These are phyloP conservation scores for Musca vetustissima DNA, from an alignment of 1,140 invertebrate genomes.

Conservation along the genomic window DNA sequence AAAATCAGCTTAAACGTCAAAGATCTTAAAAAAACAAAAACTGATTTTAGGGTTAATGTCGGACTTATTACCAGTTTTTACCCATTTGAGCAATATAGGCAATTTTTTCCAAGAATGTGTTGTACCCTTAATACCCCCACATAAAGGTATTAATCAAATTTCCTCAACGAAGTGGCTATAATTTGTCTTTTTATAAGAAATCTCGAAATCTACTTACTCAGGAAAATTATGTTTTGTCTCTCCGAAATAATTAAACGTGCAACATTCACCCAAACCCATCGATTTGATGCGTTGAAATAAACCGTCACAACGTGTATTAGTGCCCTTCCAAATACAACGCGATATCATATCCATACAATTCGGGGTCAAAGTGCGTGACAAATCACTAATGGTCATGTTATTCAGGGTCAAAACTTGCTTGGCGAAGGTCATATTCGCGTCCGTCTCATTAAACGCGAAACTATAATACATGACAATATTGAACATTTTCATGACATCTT, in stretches of 20 bases:
- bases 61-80: too few species aligned
- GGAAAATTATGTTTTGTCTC: slow-evolving; percentile 49
- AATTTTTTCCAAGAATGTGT: too few species aligned
- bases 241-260: slow-evolving; percentile 67
- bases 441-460: slow-evolving; percentile 31
- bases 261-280: slow-evolving; percentile 61
- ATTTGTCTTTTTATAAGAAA: too few species aligned
- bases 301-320: slow-evolving; percentile 59
- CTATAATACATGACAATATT: slow-evolving; percentile 41
- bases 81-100: too few species aligned
- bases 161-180: too few species aligned
- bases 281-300: slow-evolving; percentile 63
- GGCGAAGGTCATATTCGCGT: slow-evolving; percentile 37
- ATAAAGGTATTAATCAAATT: too few species aligned
- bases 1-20: too few species aligned
- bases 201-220: slow-evolving; percentile 34
- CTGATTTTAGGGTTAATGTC: too few species aligned
- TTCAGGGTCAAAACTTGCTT: slow-evolving; percentile 55
- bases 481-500: slow-evolving; percentile 41
- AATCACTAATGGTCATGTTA: slow-evolving; percentile 43
- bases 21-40: too few species aligned
- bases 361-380: slow-evolving; percentile 53
- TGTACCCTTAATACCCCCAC: too few species aligned
- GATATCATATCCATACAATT: slow-evolving; percentile 61
- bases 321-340: slow-evolving; percentile 68